These are phyloP conservation scores for Ephialtes manifestator DNA, from an alignment of 2,888 invertebrate species.

Conservation along the genomic window DNA sequence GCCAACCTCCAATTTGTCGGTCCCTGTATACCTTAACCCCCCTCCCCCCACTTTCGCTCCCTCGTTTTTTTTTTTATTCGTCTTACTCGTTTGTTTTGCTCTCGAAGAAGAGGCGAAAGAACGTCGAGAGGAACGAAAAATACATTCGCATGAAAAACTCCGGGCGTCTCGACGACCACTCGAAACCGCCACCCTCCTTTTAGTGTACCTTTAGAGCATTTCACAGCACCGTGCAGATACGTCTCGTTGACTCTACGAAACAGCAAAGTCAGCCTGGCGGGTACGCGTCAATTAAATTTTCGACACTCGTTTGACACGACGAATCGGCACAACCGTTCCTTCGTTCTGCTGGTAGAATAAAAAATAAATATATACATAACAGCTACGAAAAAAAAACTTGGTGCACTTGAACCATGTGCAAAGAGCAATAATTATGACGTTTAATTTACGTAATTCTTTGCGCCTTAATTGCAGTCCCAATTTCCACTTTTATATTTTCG, in stretches of 20 bases:
- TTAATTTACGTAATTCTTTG: constrained; percentile 4
- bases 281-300: constrained; percentile 57
- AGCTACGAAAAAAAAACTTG: background rate
- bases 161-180: constrained; percentile 51
- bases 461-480: background rate
- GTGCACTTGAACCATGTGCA: background rate
- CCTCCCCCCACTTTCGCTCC: constrained; percentile 35
- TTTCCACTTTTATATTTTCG: background rate
- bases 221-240: constrained; percentile 2
- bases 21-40: constrained; percentile 22
- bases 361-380: background rate
- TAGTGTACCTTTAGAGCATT: constrained; percentile 25
- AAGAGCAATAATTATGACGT: constrained; percentile 15
- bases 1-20: constrained; percentile 75
- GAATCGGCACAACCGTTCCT: constrained; percentile 23
- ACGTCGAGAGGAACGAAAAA: constrained; percentile 40
- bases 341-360: background rate
- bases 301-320: constrained; percentile 55
- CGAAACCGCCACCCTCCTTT: constrained; percentile 41
- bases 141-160: constrained; percentile 50
- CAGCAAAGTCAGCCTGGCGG: background rate
- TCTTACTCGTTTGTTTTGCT: constrained; percentile 68
- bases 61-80: constrained; percentile 65
- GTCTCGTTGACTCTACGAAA: constrained; percentile 39
- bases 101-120: constrained; percentile 54